These are phyloP conservation scores for Cyrtonyx montezumae DNA, from an alignment of 2,113 vertebrate species.

Conservation along the genomic window DNA sequence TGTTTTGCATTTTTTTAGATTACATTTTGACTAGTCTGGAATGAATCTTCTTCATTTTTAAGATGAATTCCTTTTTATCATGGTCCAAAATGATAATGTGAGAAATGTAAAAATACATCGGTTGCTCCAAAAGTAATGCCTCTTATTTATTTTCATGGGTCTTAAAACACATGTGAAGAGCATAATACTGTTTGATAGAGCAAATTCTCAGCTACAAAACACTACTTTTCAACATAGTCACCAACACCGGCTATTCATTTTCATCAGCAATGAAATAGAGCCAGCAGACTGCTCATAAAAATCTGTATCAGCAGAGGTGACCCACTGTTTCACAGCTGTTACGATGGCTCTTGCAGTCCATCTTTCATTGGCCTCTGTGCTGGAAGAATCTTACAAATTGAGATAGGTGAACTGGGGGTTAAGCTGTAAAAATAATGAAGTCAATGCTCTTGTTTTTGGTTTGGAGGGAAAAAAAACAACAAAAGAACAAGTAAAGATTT, in stretches of 20 bases:
- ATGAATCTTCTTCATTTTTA: background rate
- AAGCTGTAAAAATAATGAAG: background rate
- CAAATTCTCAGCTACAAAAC: too few species aligned
- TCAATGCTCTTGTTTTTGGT: background rate
- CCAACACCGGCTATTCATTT: too few species aligned
- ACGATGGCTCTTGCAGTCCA: too few species aligned
- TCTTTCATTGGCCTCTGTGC: background rate
- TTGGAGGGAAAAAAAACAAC: background rate
- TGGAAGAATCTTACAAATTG: background rate
- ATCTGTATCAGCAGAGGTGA: too few species aligned
- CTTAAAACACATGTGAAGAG: too few species aligned
- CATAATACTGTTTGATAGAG: too few species aligned
- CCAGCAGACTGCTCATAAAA: too few species aligned
- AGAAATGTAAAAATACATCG: background rate
- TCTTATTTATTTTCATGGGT: too few species aligned
- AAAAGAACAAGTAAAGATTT: background rate
- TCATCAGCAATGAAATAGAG: too few species aligned
- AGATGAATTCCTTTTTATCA: background rate
- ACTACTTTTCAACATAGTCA: too few species aligned
- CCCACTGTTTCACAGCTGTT: too few species aligned
- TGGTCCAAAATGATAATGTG: background rate
- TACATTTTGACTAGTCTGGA: background rate
- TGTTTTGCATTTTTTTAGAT: background rate
- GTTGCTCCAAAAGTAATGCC: too few species aligned
- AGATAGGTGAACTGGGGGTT: background rate